Base-by-base conservation (phyloP, 2,797 vertebrate species). In the Remorina albescens region DNA sequence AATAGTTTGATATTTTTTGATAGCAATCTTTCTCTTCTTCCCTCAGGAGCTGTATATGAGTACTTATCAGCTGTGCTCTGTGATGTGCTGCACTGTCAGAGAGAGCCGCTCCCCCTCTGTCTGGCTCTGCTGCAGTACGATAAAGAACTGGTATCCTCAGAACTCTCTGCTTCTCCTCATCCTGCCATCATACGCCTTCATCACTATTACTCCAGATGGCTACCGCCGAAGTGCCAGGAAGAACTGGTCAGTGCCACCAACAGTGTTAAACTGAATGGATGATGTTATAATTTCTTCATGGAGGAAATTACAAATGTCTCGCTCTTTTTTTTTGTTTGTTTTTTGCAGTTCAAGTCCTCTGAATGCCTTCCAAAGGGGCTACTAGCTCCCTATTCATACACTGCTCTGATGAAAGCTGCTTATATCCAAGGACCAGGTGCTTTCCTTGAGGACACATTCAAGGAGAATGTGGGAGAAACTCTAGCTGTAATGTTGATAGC, bases 41-140 rank as follows among this genome's bases (percentile, higher is more conserved):
- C 80, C 88, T 83, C 88, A 93, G 94, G 88, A 18, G 87, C 85
- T 41, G 49, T 97, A 0, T 34, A 90, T 66, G 91, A 92, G 0
- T 99, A 97, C 70, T 82, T 99, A 79, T 91, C 85, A 6, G 88
- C 93, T 0, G 96, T 98, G 61, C 93, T 98, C 32, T 95, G 91
- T 0, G 96, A 97, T 53, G 86, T 99, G 21, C 95, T 99, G 9
- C 98, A 99, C 88, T 93, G 91, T 75, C 98, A 99, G 91, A 95
- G 96, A 68, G 97, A 99, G 46, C 97, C 97, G 0, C 92, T 99
- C 1, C 94, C 97, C 1, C 93, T 99, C 67, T 98, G 97, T 69
- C 85, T 99, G 85, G 93, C 95, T 81, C 93, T 99, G 68, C 95
- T 95, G 86, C 93, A 94, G 36, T 98, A 96, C 0, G 97, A 99